Evolutionary conservation across 2,797 vertebrate species (phyloP), one percentile per base, ranked within the genome.

Genomic region (Eulemur rubriventer): DNA sequence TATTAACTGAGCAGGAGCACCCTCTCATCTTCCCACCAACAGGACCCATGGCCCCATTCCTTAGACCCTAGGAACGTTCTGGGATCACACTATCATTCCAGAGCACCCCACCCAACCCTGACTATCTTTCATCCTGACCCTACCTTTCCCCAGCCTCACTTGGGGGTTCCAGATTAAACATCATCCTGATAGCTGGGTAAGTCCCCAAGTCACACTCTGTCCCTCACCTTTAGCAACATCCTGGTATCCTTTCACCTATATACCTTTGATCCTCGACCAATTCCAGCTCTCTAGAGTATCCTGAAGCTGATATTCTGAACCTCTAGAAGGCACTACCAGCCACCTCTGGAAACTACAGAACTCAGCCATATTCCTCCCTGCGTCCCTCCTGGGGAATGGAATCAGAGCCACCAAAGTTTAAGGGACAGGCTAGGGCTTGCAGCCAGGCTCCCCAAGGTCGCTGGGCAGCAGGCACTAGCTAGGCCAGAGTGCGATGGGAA

Each of bases 21-120:
- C 41, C 22, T 80, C 79, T 80, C 70, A 55, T 69, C 57, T 76
- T 95, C 50, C 61, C 24, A 57, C 38, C 73, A 89, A 7, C 38
- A 73, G 33, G 52, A 63, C 24, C 55, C 46, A 11, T 92, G 67
- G 57, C 33, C 81, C 50, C 33, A 73, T 17, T 65, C 43, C 41
- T 89, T 38, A 65, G 69, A 8, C 38, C 55, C 12, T 6, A 89
- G 35, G 69, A 48, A 76, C 18, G 5, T 70, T 87, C 41, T 26
- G 67, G 84, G 43, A 91, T 86, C 86, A 78, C 69, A 30, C n/a
- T 24, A 90, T 88, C 92, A 94, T 91, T 86, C 46, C 55, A 91
- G 70, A 84, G 16, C 18, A 28, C 35, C 57, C 50, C 3, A 17
- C 20, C 35, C 43, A 38, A 20, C 9, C n/a, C n/a, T 28, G 28